Evolutionary conservation across 2,113 vertebrate species (phyloP), one percentile per base, ranked within the genome.

Genomic region (Notothenia coriiceps): DNA sequence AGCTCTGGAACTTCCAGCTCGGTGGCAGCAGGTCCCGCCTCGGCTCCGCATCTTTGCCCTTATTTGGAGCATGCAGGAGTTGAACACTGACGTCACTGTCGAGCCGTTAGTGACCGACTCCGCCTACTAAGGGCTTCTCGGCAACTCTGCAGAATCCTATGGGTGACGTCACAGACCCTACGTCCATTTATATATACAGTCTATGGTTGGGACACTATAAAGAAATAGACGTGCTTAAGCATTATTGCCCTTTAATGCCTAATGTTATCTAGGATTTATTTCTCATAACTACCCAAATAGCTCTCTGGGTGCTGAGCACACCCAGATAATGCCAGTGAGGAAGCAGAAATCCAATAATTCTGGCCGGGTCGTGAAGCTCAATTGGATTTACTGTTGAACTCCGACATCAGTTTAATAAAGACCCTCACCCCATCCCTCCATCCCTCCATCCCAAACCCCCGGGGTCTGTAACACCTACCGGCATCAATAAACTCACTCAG

Each of bases 351-450:
- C 85, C 91, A 93, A 93, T 94, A 90, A 92, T 86, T 86, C 85
- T 83, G 82, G 77, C 81, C 71, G 65, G 54, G 74, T 68, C 33
- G 56, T 79, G 80, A 66, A 85, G 84, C 74, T 86, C 87, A 74
- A 91, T 87, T 90, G 88, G 84, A 94, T 93, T 94, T 88, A 87
- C 88, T 89, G 84, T 90, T 87, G 83, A 74, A 77, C 86, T 83
- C 65, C 85, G 88, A 89, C 88, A 93, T 93, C 87, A 86, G 86
- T 89, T 91, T 94, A 93, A 93, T 94, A 88, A 94, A 93, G 91
- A 92, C 77, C 66, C 51, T 68, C 54, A 61, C 67, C 79, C 72
- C 50, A 62, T 82, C 66, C 57, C 12, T 56, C 62, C 63, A 51
- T 64, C 73, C 14, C 7, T 56, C 62, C 63, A 51, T 64, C 73